Percentiles rank a stretch among this genome's conserved stretches.
Conservation (phyloP, 2,113 vertebrate species). For the Pseudonaja textilis region DNA sequence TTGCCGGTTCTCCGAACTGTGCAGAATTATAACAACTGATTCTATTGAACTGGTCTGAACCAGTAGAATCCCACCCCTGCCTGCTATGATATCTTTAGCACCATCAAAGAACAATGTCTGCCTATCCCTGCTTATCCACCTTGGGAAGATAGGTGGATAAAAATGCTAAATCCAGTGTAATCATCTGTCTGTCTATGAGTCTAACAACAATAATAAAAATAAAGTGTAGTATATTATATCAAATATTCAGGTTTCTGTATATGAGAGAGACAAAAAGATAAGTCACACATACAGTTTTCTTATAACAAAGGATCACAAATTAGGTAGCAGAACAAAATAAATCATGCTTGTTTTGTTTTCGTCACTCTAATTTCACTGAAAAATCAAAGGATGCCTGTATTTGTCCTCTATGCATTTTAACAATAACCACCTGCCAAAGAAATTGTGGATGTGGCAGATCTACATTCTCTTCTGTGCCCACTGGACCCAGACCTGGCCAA, state of each 20-base stretch:
- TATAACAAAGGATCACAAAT: neutral
- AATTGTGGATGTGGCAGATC: neutral
- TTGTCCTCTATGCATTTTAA: neutral
- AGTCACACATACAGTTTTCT: constrained; percentile 1
- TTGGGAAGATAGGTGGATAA: neutral
- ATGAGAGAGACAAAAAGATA: neutral
- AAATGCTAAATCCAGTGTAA: neutral
- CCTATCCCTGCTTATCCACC: neutral
- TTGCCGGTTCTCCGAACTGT: too few species aligned
- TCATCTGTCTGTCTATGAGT: neutral
- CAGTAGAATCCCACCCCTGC: too few species aligned
- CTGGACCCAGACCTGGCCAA: neutral
- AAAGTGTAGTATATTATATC: neutral
- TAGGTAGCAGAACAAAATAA: neutral
- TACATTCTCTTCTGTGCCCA: neutral
- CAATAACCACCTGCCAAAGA: neutral
- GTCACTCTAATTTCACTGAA: neutral
- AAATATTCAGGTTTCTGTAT: neutral
- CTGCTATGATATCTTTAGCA: too few species aligned
- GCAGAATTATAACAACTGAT: too few species aligned
- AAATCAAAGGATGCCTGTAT: neutral
- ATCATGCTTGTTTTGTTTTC: neutral
- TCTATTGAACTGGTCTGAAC: too few species aligned
- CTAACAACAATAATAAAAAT: neutral
- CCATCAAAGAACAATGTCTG: neutral